phyloP scores from a whole-genome alignment of 2,113 vertebrate species.

The Copsychus sechellarum region DNA sequence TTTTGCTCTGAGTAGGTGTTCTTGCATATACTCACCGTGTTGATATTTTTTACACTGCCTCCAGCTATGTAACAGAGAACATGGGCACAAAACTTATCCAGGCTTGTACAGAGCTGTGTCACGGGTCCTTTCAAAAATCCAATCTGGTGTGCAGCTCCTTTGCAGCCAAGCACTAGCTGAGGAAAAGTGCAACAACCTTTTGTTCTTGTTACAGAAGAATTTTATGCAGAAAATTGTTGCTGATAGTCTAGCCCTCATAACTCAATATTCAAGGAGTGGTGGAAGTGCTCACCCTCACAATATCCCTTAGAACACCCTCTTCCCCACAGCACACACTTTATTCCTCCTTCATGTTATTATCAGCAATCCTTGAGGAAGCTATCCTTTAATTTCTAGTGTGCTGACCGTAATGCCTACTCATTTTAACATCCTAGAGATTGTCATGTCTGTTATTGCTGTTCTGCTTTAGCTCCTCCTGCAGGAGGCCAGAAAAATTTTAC shows the following conservation, averaged over 20 bases:
- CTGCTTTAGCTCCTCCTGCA: background rate
- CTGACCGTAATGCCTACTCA: background rate
- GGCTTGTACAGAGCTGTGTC: background rate
- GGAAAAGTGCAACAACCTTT: background rate
- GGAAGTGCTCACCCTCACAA: background rate
- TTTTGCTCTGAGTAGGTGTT: background rate
- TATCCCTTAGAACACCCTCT: background rate
- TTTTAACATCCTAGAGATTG: background rate
- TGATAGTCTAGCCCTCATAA: background rate
- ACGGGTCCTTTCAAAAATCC: constrained; percentile 9
- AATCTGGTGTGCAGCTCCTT: background rate
- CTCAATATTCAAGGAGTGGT: background rate
- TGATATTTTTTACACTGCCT: constrained; percentile 29
- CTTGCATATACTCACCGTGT: background rate
- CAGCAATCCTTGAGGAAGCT: background rate
- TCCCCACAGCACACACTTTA: background rate
- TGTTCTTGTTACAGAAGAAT: background rate
- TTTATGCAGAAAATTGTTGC: background rate
- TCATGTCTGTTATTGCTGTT: background rate
- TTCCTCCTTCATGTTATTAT: background rate
- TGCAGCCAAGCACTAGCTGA: constrained; percentile 1
- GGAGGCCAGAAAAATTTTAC: background rate
- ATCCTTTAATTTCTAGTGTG: background rate
- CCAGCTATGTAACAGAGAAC: constrained; percentile 36
- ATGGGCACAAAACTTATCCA: constrained; percentile 38